Evolutionary conservation across 2,888 invertebrate species (phyloP).

Genomic region (Eupsilia transversa): DNA sequence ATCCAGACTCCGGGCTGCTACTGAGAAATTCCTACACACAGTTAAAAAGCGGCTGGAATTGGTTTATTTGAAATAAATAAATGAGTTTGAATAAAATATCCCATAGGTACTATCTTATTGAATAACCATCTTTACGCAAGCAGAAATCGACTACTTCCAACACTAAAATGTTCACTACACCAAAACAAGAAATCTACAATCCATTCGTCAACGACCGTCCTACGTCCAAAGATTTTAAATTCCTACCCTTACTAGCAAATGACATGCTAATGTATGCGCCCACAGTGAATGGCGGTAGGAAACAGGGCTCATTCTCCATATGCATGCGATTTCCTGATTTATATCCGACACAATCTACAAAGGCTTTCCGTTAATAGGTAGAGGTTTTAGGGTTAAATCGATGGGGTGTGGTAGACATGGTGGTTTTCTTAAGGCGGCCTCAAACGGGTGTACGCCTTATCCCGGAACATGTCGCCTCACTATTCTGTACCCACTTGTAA

Average conservation of each 20-base stretch:
- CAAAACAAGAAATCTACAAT: not conserved
- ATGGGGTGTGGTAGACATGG: constrained; percentile 16
- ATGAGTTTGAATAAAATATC: too few relatives aligned
- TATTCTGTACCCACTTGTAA: constrained; percentile 1
- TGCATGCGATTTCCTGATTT: constrained; percentile 57
- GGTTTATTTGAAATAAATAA: too few relatives aligned
- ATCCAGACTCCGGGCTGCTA: too few relatives aligned
- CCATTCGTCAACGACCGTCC: constrained; percentile 1
- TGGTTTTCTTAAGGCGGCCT: not conserved
- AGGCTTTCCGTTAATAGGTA: constrained; percentile 27
- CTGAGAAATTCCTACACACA: too few relatives aligned
- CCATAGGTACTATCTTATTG: too few relatives aligned
- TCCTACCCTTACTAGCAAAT: constrained; percentile 29
- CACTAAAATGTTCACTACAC: not conserved
- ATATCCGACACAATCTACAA: constrained; percentile 54
- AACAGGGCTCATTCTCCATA: constrained; percentile 54
- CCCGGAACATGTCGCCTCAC: constrained; percentile 9
- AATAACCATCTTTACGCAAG: not conserved
- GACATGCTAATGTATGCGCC: constrained; percentile 48
- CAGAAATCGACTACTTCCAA: not conserved
- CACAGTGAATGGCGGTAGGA: constrained; percentile 38
- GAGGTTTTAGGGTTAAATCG: constrained; percentile 29
- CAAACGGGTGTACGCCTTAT: not conserved
- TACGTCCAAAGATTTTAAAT: constrained; percentile 31
- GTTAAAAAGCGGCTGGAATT: too few relatives aligned